Evolutionary conservation across 2,888 invertebrate species (phyloP).

Genomic region (Orchestes rusci): DNA sequence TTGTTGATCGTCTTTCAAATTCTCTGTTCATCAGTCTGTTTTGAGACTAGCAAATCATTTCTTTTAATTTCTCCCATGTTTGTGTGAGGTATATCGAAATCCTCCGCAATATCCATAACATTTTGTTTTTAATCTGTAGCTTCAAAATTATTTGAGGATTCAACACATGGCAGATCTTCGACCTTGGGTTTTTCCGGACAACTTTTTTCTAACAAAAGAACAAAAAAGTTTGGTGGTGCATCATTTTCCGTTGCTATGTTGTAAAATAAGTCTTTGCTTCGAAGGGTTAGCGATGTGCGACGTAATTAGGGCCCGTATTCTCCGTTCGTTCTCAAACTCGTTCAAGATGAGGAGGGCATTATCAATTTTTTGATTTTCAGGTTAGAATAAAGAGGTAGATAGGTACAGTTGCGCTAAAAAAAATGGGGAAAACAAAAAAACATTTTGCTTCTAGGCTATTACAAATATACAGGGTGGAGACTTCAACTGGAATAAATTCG

Average conservation of each 20-base stretch:
- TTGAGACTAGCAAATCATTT: neutral
- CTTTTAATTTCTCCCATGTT: constrained; percentile 1
- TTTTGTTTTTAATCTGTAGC: neutral
- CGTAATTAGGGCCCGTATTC: too few species aligned
- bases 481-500: too few species aligned
- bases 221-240: constrained; percentile 5
- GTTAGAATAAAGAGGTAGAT: too few species aligned
- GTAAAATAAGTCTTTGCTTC: constrained; percentile 6
- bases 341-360: too few species aligned
- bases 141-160: constrained; percentile 1
- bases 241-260: constrained; percentile 6
- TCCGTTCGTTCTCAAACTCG: too few species aligned
- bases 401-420: too few species aligned
- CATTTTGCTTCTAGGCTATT: too few species aligned
- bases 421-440: too few species aligned
- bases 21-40: constrained; percentile 1
- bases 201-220: constrained; percentile 5
- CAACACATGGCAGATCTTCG: neutral
- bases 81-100: neutral
- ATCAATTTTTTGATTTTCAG: too few species aligned
- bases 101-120: constrained; percentile 6
- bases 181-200: too few species aligned
- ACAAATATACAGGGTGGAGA: too few species aligned
- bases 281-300: constrained; percentile 6
- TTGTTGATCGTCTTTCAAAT: constrained; percentile 7